These are phyloP conservation scores for Atopsyche davidsoni DNA, from an alignment of 1,140 invertebrate species.

Conservation along the genomic window DNA sequence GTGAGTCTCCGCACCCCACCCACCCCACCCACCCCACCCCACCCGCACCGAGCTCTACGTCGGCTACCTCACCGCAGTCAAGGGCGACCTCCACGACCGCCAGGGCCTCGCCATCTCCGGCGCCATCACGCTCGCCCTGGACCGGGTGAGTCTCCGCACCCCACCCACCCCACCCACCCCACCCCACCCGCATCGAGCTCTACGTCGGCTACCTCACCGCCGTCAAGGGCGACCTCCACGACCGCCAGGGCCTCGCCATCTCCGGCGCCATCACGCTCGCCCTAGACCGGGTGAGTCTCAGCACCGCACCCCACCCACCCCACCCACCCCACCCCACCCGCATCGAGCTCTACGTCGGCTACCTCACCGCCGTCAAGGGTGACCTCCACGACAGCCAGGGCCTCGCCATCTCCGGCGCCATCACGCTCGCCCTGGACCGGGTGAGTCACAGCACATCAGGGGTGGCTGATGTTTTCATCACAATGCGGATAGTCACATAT, in stretches of 20 bases:
- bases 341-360: constrained; percentile 67
- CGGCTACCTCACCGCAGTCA: constrained; percentile 77
- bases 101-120: constrained; percentile 88
- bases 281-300: constrained; percentile 73
- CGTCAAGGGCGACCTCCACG: constrained; percentile 65
- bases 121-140: constrained; percentile 78
- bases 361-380: constrained; percentile 74
- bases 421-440: constrained; percentile 78
- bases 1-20: constrained; percentile 54
- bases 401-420: constrained; percentile 83
- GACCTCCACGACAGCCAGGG: constrained; percentile 73
- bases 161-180: constrained; percentile 34
- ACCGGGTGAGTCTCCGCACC: constrained; percentile 66
- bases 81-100: constrained; percentile 66
- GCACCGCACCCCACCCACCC: constrained; percentile 38
- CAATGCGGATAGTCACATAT: too few species aligned
- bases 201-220: constrained; percentile 81
- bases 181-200: constrained; percentile 48
- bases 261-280: constrained; percentile 88
- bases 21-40: constrained; percentile 41
- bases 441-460: too few species aligned
- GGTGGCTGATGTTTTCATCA: too few species aligned
- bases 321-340: constrained; percentile 43
- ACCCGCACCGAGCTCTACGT: constrained; percentile 58
- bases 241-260: constrained; percentile 79